A percentile compares a stretch with the other conserved stretches of the same genome.
Evolutionary conservation across 2,888 invertebrate genomes (phyloP).

Genomic region (Drosophila meridionalis): DNA sequence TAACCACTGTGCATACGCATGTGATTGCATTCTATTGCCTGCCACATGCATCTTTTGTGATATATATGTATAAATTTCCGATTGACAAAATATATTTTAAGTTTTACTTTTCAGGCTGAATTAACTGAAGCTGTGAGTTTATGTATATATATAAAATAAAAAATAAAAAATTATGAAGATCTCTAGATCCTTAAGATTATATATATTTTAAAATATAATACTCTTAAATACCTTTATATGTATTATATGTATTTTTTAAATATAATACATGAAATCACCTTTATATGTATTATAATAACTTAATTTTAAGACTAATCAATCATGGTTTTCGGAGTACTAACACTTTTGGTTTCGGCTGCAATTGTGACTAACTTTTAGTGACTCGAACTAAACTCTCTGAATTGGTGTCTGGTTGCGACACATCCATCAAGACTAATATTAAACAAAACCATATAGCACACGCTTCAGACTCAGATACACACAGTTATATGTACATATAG

Average conservation of each 20-base stretch:
- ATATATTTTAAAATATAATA: background rate
- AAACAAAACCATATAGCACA: constrained; percentile 14
- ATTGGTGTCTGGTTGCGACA: constrained; percentile 18
- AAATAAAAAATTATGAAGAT: no score
- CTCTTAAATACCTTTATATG: no score
- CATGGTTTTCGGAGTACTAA: background rate
- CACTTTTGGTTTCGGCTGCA: background rate
- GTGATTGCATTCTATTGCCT: constrained; percentile 2
- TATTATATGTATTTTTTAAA: no score
- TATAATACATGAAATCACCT: background rate
- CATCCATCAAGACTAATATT: constrained; percentile 20
- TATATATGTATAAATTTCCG: constrained; percentile 5
- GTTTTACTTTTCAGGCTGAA: constrained; percentile 24
- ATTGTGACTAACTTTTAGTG: constrained; percentile 44
- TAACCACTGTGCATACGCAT: constrained; percentile 27
- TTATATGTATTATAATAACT: background rate
- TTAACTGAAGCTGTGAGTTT: background rate
- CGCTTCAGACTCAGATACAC: constrained; percentile 22
- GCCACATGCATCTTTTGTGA: constrained; percentile 18
- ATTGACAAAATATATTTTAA: constrained; percentile 1
- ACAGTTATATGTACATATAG: constrained; percentile 22
- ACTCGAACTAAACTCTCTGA: constrained; percentile 12
- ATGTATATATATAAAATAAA: background rate
- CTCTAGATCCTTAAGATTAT: background rate
- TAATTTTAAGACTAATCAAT: background rate